phyloP scores from a whole-genome alignment of 2,888 invertebrate genomes.

The Agriopis marginaria region DNA sequence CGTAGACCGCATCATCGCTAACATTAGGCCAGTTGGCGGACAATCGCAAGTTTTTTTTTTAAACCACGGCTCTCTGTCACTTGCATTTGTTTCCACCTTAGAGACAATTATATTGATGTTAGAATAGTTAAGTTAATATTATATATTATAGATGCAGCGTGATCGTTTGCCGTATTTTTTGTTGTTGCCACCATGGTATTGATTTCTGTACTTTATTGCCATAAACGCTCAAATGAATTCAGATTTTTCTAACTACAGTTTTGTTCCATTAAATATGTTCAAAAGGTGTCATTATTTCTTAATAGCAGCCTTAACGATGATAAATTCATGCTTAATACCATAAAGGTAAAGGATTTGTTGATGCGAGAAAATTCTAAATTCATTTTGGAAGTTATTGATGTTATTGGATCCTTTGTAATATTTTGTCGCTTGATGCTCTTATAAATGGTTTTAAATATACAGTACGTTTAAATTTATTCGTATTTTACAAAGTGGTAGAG shows the following conservation, averaged over 20 bases:
- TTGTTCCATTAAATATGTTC: slow-evolving; percentile 61
- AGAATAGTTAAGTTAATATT: no score
- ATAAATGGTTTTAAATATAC: slow-evolving; percentile 65
- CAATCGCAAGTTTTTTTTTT: no score
- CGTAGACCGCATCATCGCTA: no score
- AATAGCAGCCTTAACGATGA: slow-evolving; percentile 62
- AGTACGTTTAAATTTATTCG: slow-evolving; percentile 49
- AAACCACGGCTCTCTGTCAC: no score
- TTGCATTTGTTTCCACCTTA: no score
- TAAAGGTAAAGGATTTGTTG: slow-evolving; percentile 64
- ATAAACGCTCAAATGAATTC: slow-evolving; percentile 18
- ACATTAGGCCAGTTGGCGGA: no score
- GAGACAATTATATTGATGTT: no score
- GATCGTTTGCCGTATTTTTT: no score
- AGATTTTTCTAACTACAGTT: slow-evolving; percentile 32
- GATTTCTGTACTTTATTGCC: background rate
- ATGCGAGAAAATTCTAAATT: slow-evolving; percentile 62
- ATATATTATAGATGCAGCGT: no score
- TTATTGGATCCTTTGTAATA: slow-evolving; percentile 71
- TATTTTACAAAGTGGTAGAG: no score
- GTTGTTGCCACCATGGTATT: background rate
- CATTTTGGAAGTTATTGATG: slow-evolving; percentile 67
- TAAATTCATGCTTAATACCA: slow-evolving; percentile 67
- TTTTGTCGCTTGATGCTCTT: slow-evolving; percentile 64
- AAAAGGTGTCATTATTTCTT: slow-evolving; percentile 63